A percentile compares a stretch with the other conserved stretches of the same genome.
phyloP scores from a whole-genome alignment of 2,113 vertebrate species.

The Ailuropoda melanoleuca region DNA sequence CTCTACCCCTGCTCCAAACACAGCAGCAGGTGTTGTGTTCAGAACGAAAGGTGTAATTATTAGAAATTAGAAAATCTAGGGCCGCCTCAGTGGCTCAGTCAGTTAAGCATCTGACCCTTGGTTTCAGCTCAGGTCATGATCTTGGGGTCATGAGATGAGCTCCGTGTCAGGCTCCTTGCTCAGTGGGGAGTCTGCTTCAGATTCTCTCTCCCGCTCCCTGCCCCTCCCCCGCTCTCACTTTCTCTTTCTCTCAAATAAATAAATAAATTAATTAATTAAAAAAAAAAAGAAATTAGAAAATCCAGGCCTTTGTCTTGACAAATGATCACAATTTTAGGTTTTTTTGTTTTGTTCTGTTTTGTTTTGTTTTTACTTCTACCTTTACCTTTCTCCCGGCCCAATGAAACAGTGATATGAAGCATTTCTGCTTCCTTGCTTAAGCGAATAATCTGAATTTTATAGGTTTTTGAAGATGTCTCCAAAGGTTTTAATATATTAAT shows the following conservation, averaged over 20 bases:
- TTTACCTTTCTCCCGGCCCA: background rate
- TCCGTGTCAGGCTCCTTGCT: background rate
- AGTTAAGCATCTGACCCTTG: background rate
- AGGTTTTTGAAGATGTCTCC: background rate
- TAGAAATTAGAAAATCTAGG: background rate
- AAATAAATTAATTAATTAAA: background rate
- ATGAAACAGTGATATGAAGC: background rate
- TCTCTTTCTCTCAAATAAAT: background rate
- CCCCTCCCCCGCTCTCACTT: background rate
- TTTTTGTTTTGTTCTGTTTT: background rate
- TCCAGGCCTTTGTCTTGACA: background rate
- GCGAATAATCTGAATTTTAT: background rate
- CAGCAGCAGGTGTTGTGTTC: background rate
- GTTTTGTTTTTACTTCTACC: background rate
- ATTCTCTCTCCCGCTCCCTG: background rate
- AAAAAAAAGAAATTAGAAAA: background rate
- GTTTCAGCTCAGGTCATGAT: background rate
- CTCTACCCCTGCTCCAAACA: background rate
- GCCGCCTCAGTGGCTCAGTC: background rate
- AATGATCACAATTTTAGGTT: background rate
- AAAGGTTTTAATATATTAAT: constrained; percentile 4
- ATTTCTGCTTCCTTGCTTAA: background rate
- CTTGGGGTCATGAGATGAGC: background rate
- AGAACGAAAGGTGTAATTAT: background rate
- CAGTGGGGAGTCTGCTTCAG: background rate